Evolutionary conservation across 53 echinoderm and acorn worm genomes (phyloP).

Genomic region (Holothuria scabra): DNA sequence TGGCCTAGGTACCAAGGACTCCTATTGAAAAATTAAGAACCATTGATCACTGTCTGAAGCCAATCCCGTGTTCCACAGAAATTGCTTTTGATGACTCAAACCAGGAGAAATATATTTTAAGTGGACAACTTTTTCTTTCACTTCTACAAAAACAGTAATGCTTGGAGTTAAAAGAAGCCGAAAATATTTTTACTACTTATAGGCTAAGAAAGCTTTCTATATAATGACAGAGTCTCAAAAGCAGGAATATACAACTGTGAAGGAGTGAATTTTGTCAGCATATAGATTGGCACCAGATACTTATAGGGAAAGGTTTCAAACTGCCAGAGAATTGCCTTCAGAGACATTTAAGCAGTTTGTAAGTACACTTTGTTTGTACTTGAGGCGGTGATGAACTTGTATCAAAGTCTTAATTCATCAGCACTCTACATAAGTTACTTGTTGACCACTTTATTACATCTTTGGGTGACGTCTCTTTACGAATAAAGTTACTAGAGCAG

Average conservation of each 20-base stretch:
- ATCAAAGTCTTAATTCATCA: constrained; percentile 34
- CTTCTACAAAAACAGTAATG: too few species aligned
- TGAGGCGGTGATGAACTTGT: constrained; percentile 26
- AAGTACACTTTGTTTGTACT: constrained; percentile 35
- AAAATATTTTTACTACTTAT: too few species aligned
- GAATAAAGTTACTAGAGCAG: constrained; percentile 54
- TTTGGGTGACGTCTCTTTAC: constrained; percentile 20
- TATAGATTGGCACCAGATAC: constrained; percentile 62
- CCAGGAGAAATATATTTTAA: too few species aligned
- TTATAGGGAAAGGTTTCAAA: constrained; percentile 58
- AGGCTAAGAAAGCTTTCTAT: constrained; percentile 66
- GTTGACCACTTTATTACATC: constrained; percentile 52
- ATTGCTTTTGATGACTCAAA: too few species aligned
- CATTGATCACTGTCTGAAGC: too few species aligned
- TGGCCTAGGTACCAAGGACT: too few species aligned
- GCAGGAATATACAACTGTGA: constrained; percentile 44
- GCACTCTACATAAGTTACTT: constrained; percentile 32
- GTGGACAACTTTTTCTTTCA: too few species aligned
- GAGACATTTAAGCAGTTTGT: constrained; percentile 61
- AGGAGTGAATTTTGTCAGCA: constrained; percentile 49
- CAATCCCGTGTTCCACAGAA: too few species aligned
- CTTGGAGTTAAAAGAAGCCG: too few species aligned
- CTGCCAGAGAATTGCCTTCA: constrained; percentile 29
- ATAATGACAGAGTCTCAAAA: constrained; percentile 50
- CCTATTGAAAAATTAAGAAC: too few species aligned